Conservation (phyloP, 92 coral and sea anemone genomes). For the Epizoanthus fatuus region DNA sequence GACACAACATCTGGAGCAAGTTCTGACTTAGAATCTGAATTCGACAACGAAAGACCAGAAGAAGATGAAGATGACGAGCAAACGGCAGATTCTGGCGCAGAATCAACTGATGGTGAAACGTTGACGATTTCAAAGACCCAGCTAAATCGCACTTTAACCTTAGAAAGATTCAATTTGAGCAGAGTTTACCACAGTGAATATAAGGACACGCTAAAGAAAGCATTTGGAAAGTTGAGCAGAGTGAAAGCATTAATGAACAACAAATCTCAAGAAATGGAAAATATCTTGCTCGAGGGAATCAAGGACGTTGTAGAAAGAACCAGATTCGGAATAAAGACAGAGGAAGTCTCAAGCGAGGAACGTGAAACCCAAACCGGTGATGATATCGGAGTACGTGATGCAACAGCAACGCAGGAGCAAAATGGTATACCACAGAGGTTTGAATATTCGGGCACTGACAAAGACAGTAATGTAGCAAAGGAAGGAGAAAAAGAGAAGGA, state of each 20-base stretch:
- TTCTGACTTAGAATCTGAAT: constrained; percentile 84
- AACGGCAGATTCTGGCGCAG: constrained; percentile 78
- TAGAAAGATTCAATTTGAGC: constrained; percentile 89
- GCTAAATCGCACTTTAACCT: constrained; percentile 71
- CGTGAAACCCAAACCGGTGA: neutral
- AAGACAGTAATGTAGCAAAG: neutral
- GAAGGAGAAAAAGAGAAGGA: neutral
- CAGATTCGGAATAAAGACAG: constrained; percentile 47
- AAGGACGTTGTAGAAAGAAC: constrained; percentile 62
- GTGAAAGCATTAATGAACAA: constrained; percentile 56
- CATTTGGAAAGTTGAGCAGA: constrained; percentile 67
- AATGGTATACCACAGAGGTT: neutral
- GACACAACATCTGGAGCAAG: constrained; percentile 88
- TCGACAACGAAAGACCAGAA: constrained; percentile 40
- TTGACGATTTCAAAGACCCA: constrained; percentile 78
- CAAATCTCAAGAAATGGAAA: constrained; percentile 64
- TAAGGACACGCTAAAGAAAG: constrained; percentile 77
- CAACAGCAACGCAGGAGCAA: neutral
- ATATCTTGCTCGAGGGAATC: constrained; percentile 62
- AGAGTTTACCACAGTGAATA: constrained; percentile 93
- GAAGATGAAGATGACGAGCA: constrained; percentile 55
- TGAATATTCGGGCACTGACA: neutral
- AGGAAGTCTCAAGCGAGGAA: constrained; percentile 4
- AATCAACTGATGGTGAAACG: constrained; percentile 71
- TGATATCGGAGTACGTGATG: neutral